Evolutionary conservation across 2,888 invertebrate genomes (phyloP), one percentile per base, ranked within the genome.

Genomic region (Homarus gammarus): DNA sequence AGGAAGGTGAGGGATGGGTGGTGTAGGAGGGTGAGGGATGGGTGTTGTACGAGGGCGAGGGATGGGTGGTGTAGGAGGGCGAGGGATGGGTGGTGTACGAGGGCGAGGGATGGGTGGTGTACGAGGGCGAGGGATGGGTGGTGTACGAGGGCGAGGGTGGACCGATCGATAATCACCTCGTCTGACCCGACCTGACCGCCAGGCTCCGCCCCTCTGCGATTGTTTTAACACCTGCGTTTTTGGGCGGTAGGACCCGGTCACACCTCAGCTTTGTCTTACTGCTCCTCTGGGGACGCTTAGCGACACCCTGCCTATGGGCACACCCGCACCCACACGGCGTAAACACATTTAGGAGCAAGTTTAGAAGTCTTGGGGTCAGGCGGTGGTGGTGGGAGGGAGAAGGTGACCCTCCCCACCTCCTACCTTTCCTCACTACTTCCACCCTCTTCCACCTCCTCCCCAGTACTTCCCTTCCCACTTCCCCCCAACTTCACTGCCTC

Each of bases 181-280:
- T 31, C 51, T 87, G 87, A 87, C 87, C 87, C 75, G 82, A 83
- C 82, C 75, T 87, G 87, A 87, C 87, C 87, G 56, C 82, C 31
- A 87, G 75, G 73, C 61, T 68, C 86, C 82, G 73, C 87, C 82
- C 56, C 56, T 68, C 77, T 40, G 61, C 82, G 36, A 87, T 87
- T 87, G 87, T 87, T 87, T 87, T 87, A 87, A 87, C 87, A 87
- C 87, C 87, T 87, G 87, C 87, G 82, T 40, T 64, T 79, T 61
- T 72, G 77, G 68, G 27, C 44, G 64, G 51, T 18, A 36, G 36
- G 44, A n/a, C 77, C 64, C 5, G 82, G 82, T 87, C 87, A 83
- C 87, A 87, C 87, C 83, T 83, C 36, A 75, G 40, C 87, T 82
- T 87, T 87, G 87, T 87, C 87, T 87, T 87, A 77, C 6, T 31